These are phyloP conservation scores for Brachionus plicatilis DNA, from an alignment of 1,140 invertebrate genomes.

Conservation along the genomic window DNA sequence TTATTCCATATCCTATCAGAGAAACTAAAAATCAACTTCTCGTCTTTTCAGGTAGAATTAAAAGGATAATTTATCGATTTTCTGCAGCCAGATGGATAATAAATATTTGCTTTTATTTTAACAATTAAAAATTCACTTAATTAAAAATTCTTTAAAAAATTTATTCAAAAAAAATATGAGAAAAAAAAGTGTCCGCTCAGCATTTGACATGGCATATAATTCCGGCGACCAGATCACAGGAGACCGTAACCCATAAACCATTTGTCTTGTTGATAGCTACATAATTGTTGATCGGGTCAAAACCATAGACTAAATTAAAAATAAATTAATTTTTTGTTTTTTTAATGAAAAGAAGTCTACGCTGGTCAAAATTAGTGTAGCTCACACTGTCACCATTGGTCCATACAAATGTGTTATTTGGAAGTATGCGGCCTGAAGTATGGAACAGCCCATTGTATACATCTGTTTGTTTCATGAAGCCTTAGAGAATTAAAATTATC, in stretches of 20 bases:
- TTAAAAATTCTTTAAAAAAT: background rate
- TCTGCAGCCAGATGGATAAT: background rate
- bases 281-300: background rate
- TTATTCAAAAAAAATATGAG: background rate
- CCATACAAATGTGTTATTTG: background rate
- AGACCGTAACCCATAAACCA: background rate
- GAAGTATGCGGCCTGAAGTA: background rate
- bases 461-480: background rate
- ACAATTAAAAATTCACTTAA: background rate
- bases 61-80: background rate
- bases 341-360: background rate
- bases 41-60: background rate
- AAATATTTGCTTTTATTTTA: background rate
- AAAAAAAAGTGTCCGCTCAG: background rate
- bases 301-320: background rate
- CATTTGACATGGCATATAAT: background rate
- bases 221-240: background rate
- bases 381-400: background rate
- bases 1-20: background rate
- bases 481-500: background rate
- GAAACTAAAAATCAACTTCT: background rate
- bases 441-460: background rate
- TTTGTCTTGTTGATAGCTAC: background rate
- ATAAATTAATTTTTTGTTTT: background rate
- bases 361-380: background rate